Evolutionary conservation across 2,888 invertebrate genomes (phyloP).

Genomic region (Serrognathus titanus): DNA sequence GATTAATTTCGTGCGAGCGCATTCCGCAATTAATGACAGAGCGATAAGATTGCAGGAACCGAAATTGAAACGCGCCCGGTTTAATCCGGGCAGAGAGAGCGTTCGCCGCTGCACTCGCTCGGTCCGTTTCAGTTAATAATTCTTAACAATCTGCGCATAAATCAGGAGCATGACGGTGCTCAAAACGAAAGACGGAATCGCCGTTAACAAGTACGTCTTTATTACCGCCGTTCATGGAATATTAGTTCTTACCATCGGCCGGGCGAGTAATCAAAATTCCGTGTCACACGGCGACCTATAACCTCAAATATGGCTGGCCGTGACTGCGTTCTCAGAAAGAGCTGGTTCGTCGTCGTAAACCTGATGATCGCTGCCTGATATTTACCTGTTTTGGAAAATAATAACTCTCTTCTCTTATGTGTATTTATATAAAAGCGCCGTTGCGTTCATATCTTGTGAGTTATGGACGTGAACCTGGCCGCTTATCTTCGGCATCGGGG

Average conservation of each 20-base stretch:
- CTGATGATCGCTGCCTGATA: constrained; percentile 1
- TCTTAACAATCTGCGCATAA: constrained; percentile 1
- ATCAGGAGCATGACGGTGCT: background rate
- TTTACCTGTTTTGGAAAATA: constrained; percentile 1
- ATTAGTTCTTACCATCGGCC: constrained; percentile 3
- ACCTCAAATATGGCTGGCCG: background rate
- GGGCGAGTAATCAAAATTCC: constrained; percentile 3
- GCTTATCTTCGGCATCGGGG: too few species aligned
- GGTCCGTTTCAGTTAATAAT: background rate
- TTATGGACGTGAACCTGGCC: too few species aligned
- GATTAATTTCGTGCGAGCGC: too few species aligned
- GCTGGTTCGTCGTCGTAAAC: constrained; percentile 1
- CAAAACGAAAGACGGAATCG: constrained; percentile 2
- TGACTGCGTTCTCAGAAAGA: background rate
- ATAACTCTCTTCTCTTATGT: background rate
- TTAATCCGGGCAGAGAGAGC: too few species aligned
- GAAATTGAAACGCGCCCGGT: too few species aligned
- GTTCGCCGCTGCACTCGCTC: too few species aligned
- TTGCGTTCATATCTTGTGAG: too few species aligned
- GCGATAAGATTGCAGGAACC: too few species aligned
- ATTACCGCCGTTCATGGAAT: constrained; percentile 1
- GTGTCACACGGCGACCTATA: constrained; percentile 2
- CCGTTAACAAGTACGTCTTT: constrained; percentile 3
- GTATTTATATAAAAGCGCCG: too few species aligned
- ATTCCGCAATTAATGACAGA: too few species aligned